Conservation (phyloP, 2,113 vertebrate species). For the Himantopus leucocephalus region DNA sequence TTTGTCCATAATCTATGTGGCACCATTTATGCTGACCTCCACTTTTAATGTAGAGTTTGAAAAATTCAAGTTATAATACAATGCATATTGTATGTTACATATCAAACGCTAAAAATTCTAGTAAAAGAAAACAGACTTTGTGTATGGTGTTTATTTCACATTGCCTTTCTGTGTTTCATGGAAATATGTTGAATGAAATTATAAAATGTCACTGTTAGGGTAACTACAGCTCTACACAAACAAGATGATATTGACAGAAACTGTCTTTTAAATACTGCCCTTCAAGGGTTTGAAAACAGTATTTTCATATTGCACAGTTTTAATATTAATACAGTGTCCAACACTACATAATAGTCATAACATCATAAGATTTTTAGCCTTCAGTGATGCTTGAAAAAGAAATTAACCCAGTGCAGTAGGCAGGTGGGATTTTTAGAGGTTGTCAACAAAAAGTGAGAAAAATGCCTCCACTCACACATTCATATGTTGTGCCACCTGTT, state of each 20-base stretch:
- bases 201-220: neutral
- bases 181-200: neutral
- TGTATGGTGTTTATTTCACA: neutral
- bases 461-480: neutral
- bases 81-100: neutral
- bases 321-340: neutral
- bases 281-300: neutral
- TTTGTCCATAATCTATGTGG: neutral
- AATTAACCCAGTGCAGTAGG: neutral
- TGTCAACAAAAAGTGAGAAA: neutral
- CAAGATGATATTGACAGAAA: neutral
- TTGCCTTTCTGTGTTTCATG: neutral
- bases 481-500: neutral
- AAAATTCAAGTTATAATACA: neutral
- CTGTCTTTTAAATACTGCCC: neutral
- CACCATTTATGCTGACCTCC: neutral
- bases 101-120: slow-evolving; percentile 35
- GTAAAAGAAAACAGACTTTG: slow-evolving; percentile 46
- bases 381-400: neutral
- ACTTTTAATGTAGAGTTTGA: neutral
- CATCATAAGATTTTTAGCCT: neutral
- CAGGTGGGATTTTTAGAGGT: neutral
- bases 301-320: slow-evolving; percentile 48
- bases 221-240: neutral
- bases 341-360: neutral